Percentiles rank a stretch among this genome's conserved stretches.
phyloP scores from a whole-genome alignment of 2,888 invertebrate genomes.

The Lochmaea capreae region DNA sequence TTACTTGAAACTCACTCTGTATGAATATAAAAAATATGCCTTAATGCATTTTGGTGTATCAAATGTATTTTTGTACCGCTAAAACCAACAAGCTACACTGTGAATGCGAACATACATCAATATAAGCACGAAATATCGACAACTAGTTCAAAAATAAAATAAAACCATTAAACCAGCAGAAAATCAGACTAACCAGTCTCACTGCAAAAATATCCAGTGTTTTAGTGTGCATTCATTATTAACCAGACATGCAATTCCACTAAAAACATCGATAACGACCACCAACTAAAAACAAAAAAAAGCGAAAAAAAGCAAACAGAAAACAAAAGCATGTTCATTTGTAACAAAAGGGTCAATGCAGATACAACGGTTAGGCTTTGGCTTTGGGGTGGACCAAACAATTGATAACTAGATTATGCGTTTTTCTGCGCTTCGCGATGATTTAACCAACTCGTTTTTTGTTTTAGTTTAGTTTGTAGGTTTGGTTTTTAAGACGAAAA shows the following conservation, averaged over 20 bases:
- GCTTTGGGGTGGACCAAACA: slow-evolving; percentile 37
- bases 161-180: slow-evolving; percentile 17
- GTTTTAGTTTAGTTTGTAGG: slow-evolving; percentile 2
- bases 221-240: slow-evolving; percentile 62
- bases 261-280: slow-evolving; percentile 66
- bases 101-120: neutral
- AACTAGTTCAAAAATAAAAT: slow-evolving; percentile 20
- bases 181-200: slow-evolving; percentile 17
- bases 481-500: slow-evolving; percentile 7
- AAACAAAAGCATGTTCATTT: slow-evolving; percentile 52
- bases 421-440: slow-evolving; percentile 30
- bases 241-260: slow-evolving; percentile 65
- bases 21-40: too few species aligned
- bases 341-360: slow-evolving; percentile 49
- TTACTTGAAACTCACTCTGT: too few species aligned
- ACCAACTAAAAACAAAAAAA: slow-evolving; percentile 56
- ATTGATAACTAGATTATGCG: slow-evolving; percentile 32
- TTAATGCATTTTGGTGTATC: too few species aligned
- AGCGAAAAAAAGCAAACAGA: slow-evolving; percentile 40
- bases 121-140: slow-evolving; percentile 14
- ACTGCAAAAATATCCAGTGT: slow-evolving; percentile 58
- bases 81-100: neutral
- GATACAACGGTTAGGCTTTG: slow-evolving; percentile 40
- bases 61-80: neutral
- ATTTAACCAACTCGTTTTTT: slow-evolving; percentile 21